phyloP scores from a whole-genome alignment of 92 coral and sea anemone species.

The Isaurus tuberculatus region DNA sequence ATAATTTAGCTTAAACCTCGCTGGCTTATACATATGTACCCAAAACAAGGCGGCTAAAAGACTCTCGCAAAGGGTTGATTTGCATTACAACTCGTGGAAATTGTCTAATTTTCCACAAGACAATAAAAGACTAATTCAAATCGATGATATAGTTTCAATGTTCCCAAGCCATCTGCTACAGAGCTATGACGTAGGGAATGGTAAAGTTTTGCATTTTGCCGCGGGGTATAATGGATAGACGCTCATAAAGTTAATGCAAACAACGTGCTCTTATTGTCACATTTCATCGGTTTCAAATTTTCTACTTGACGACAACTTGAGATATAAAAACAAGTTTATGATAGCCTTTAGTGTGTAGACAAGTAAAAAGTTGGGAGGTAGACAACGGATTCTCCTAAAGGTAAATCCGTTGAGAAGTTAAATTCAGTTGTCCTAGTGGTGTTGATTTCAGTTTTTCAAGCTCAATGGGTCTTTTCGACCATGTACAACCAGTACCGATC shows the following conservation, averaged over 20 bases:
- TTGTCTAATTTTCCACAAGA: slow-evolving; percentile 1
- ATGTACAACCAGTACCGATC: neutral
- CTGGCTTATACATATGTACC: neutral
- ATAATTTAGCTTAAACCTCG: neutral
- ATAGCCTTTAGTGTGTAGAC: neutral
- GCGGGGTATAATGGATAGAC: slow-evolving; percentile 13
- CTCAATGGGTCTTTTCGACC: neutral
- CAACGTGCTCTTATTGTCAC: neutral
- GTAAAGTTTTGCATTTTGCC: slow-evolving; percentile 23
- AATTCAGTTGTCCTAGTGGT: neutral
- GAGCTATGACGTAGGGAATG: slow-evolving; percentile 13
- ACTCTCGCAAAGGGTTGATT: neutral
- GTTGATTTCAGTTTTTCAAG: neutral
- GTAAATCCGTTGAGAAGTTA: neutral
- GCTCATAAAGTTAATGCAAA: slow-evolving; percentile 5
- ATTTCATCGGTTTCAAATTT: slow-evolving; percentile 8
- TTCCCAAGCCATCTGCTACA: slow-evolving; percentile 18
- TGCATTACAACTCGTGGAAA: neutral
- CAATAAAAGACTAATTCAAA: slow-evolving; percentile 9
- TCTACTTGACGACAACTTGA: neutral
- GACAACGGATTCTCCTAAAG: neutral
- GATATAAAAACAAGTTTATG: neutral
- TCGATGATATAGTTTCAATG: slow-evolving; percentile 20
- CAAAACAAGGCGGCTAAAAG: neutral
- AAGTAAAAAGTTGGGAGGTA: neutral